These are phyloP conservation scores for Tetragonula clypearis DNA, from an alignment of 1,140 invertebrate genomes.

Conservation along the genomic window DNA sequence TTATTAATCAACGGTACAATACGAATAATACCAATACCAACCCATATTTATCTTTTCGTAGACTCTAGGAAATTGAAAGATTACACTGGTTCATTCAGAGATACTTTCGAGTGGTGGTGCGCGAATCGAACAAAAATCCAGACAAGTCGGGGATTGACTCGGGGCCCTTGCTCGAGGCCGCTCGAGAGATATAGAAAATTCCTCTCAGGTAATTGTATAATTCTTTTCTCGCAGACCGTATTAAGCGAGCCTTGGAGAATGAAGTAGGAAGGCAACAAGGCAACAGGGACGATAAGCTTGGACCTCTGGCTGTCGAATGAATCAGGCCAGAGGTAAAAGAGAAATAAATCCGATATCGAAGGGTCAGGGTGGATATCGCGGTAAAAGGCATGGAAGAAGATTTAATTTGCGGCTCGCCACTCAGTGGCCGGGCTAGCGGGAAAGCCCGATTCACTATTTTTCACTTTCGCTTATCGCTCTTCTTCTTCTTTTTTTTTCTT, in stretches of 20 bases:
- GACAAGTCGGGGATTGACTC: too few relatives aligned
- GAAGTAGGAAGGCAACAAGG: conserved; percentile 7
- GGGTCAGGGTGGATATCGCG: conserved; percentile 17
- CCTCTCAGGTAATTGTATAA: background rate
- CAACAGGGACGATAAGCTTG: conserved; percentile 12
- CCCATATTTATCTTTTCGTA: too few relatives aligned
- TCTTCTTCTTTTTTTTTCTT: background rate
- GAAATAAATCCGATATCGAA: conserved; percentile 36
- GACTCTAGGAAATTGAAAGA: too few relatives aligned
- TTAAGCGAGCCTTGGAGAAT: background rate
- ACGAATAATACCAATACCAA: too few relatives aligned
- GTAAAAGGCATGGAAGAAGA: conserved; percentile 44
- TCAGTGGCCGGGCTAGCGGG: conserved; percentile 4
- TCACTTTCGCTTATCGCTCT: conserved; percentile 13
- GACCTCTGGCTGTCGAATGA: conserved; percentile 3
- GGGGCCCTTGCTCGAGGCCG: too few relatives aligned
- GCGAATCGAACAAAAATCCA: too few relatives aligned
- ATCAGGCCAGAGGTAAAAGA: conserved; percentile 34
- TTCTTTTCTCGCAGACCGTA: background rate
- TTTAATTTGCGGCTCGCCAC: conserved; percentile 57
- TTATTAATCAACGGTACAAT: too few relatives aligned
- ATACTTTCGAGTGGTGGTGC: too few relatives aligned
- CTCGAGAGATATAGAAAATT: background rate
- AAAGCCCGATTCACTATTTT: conserved; percentile 43
- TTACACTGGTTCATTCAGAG: too few relatives aligned